Percentiles rank a stretch among this genome's conserved stretches.
These are phyloP conservation scores for Orthosia incerta DNA, from an alignment of 2,888 invertebrate species.

Conservation along the genomic window DNA sequence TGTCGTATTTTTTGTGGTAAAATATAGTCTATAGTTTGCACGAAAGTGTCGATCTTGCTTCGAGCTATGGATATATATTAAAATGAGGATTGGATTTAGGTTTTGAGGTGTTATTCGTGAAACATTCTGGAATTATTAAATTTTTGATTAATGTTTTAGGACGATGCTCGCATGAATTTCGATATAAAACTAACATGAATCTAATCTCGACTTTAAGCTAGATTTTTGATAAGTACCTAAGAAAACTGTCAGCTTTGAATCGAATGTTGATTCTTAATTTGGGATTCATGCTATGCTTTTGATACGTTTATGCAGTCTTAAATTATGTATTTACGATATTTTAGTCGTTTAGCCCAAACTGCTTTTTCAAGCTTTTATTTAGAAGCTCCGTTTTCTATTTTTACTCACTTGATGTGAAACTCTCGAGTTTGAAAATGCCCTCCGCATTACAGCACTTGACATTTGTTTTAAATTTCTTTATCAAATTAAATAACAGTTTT, in stretches of 20 bases:
- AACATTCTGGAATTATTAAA: not conserved
- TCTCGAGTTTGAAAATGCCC: not conserved
- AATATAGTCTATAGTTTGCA: constrained; percentile 24
- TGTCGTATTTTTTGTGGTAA: constrained; percentile 18
- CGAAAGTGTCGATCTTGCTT: not conserved
- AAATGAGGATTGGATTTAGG: not conserved
- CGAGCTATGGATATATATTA: not conserved
- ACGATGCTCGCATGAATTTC: not conserved
- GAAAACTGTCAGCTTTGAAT: not conserved
- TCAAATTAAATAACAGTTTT: no score
- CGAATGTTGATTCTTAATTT: not conserved
- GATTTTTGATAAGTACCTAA: not conserved
- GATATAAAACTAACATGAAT: not conserved
- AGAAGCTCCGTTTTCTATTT: not conserved
- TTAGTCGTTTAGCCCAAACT: not conserved
- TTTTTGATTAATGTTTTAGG: not conserved
- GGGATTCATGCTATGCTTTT: not conserved
- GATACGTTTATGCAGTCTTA: not conserved
- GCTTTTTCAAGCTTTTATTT: not conserved
- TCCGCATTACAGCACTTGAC: no score
- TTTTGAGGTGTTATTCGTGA: not conserved
- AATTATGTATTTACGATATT: not conserved
- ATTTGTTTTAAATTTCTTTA: no score
- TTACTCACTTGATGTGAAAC: not conserved
- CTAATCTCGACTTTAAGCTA: not conserved